Conservation (phyloP, 2,113 vertebrate species). For the Neotoma lepida region DNA sequence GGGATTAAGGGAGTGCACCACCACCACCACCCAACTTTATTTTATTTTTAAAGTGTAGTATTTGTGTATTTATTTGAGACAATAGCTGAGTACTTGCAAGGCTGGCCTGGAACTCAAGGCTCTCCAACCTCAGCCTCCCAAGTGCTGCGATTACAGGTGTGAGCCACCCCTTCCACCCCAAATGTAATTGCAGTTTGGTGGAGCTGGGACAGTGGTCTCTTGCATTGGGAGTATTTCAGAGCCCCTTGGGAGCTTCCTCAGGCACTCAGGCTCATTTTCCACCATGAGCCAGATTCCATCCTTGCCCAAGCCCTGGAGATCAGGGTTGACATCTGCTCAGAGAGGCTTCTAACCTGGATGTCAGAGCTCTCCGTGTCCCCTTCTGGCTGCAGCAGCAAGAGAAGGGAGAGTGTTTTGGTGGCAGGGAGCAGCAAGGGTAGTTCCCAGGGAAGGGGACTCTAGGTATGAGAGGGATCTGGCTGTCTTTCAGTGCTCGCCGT, state of each 20-base stretch:
- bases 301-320: neutral
- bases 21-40: too few relatives aligned
- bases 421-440: neutral
- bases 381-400: neutral
- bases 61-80: neutral
- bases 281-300: neutral
- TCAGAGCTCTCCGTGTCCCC: neutral
- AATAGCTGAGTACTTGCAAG: neutral
- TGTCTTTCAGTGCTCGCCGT: slow-evolving; percentile 90
- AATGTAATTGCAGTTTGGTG: neutral
- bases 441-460: neutral
- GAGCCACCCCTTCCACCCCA: neutral
- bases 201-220: neutral
- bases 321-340: fast-evolving
- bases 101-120: neutral
- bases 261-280: neutral
- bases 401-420: neutral
- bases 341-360: too few relatives aligned
- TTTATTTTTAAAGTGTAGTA: neutral
- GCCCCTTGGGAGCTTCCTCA: neutral
- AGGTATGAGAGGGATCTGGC: neutral
- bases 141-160: neutral
- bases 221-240: neutral
- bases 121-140: neutral
- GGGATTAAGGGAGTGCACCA: too few relatives aligned